A percentile compares a stretch with the other conserved stretches of the same genome.
These are phyloP conservation scores for Phaonia tiefii DNA, from an alignment of 2,888 invertebrate genomes.

Conservation along the genomic window DNA sequence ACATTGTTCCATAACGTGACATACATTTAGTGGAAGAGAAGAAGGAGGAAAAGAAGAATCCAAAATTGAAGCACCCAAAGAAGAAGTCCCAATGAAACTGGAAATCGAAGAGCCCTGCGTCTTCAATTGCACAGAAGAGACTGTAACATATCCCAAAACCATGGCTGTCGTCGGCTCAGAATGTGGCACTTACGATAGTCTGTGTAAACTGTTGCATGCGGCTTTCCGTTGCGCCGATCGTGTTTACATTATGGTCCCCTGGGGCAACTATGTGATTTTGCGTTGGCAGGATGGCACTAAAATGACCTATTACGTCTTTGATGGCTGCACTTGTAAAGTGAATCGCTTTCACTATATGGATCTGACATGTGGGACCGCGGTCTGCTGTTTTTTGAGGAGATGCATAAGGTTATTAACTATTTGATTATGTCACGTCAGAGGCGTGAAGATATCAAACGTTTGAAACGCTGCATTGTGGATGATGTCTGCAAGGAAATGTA, in stretches of 20 bases:
- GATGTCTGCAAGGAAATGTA: slow-evolving; percentile 67
- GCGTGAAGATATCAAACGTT: slow-evolving; percentile 54
- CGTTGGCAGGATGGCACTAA: slow-evolving; percentile 70
- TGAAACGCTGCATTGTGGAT: slow-evolving; percentile 64
- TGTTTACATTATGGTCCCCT: slow-evolving; percentile 77
- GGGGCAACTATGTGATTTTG: slow-evolving; percentile 78
- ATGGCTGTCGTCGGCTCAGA: slow-evolving; percentile 74
- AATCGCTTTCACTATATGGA: slow-evolving; percentile 73
- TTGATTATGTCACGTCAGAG: slow-evolving; percentile 61
- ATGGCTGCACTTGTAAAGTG: slow-evolving; percentile 78
- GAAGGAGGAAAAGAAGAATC: background rate
- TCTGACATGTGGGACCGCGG: slow-evolving; percentile 72
- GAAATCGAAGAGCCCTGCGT: slow-evolving; percentile 63
- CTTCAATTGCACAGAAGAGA: slow-evolving; percentile 63
- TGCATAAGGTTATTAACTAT: slow-evolving; percentile 63
- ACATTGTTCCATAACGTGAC: no score
- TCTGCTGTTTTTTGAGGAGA: slow-evolving; percentile 69
- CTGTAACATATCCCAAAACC: slow-evolving; percentile 69
- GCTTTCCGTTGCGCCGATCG: slow-evolving; percentile 77
- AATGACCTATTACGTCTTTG: slow-evolving; percentile 74
- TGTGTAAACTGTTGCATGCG: slow-evolving; percentile 70
- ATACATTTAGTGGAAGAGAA: slow-evolving; percentile 28
- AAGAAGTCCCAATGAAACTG: slow-evolving; percentile 16
- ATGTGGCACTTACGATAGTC: slow-evolving; percentile 71
- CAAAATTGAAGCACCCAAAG: slow-evolving; percentile 24